Base-by-base conservation (phyloP, 1,140 invertebrate species). In the Drosophila virilis region DNA sequence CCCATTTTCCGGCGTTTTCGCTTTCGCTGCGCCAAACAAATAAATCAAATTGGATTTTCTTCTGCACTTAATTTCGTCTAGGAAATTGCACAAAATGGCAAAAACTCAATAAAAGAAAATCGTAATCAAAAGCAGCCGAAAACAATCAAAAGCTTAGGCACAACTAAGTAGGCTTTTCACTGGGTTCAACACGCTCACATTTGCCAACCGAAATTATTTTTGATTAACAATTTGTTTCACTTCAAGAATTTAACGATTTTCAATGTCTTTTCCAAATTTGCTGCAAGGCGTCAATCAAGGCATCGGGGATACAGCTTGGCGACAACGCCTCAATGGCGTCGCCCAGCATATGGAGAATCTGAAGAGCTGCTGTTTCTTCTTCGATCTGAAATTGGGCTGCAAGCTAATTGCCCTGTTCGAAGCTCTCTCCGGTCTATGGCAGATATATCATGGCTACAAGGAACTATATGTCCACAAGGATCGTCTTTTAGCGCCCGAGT, bases 21-120 rank as follows among this genome's bases (percentile, higher is more conserved):
- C 74, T 78, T 61, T 71, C 64, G 40, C 51, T 50, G 38, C 54
- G 46, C 46, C 65, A 74, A 78, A 77, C 81, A 65, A 75, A 85
- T 89, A 88, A 88, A 88, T 89, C 84, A 88, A 88, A 88, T 89
- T 88, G 84, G 84, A 78, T 88, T 88, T 88, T 78, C 84, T 84
- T 80, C 77, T 88, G 80, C 80, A 88, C 84, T 88, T 84, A 80
- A 89, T 80, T 70, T 62, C 52, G 55, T 45, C 66, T 59, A 57
- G 74, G 59, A 68, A 80, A 80, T 80, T 72, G 81, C 61, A 70
- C 67, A 74, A 82, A 55, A 51, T 51, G 48, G 48, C 28, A 50
- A 50, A 35, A 51, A 35, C 22, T 12, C 22, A 28, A 28, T 28
- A 28, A 28, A 28, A 28, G 22, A 28, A 28, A 54, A 80, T 80